Base-by-base conservation (phyloP, 2,113 vertebrate species). In the Hemicordylus capensis region DNA sequence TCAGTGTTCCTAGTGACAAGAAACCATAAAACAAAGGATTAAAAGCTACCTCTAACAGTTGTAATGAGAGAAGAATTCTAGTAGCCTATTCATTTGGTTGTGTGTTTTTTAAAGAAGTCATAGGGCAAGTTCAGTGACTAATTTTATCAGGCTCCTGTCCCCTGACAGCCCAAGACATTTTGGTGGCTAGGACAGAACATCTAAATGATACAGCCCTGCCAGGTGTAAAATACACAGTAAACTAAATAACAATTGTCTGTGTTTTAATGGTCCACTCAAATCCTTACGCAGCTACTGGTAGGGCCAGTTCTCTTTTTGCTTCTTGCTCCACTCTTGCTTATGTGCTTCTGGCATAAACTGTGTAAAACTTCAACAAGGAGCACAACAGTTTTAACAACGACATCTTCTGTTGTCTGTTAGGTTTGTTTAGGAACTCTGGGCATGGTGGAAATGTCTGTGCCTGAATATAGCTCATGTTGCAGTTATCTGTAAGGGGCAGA, bases 1-100 rank as follows among this genome's bases (percentile, higher is more conserved):
- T 54, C 37, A 64, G 20, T 83, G 54, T 87, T 83, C n/a, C 28
- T 37, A 19, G 56, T 63, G 67, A 78, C 73, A 48, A 48, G 61
- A 26, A 2, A 1, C 59, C 64, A 11, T 28, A 85, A 76, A 76
- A 72, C 44, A 75, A 80, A 88, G 86, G 88, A 90, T 37, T n/a
- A 67, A 73, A 87, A 89, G 31, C 3, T 42, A n/a, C 74, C 80
- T 90, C 17, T 48, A 76, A 75, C 1, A 4, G 81, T 22, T 76
- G 9, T 15, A 87, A 83, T 72, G 42, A n/a, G 64, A 61, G 34
- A 61, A 59, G 56, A 77, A 61, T 56, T 77, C 44, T 42, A 51
- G 24, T 42, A n/a, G 22, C 83, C 34, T 34, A 77, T 39, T 83
- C 34, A 37, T 20, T 7, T 51, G 66, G 54, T 61, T 42, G 59